Percentiles rank a stretch among this genome's conserved stretches.
These are phyloP conservation scores for Leuciscus idus DNA, from an alignment of 2,113 vertebrate genomes.

Conservation along the genomic window DNA sequence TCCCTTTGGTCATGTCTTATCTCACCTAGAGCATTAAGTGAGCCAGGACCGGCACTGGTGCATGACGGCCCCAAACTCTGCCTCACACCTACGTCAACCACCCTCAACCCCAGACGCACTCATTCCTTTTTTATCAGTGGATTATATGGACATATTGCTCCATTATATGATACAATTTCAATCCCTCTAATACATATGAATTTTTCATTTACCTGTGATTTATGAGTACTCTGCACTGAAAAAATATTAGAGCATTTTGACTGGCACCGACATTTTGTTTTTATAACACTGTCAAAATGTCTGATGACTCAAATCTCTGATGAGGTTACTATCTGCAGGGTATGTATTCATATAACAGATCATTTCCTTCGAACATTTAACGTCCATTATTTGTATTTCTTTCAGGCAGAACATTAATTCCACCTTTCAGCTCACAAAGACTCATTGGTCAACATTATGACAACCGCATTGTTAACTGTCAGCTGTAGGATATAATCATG, in stretches of 20 bases:
- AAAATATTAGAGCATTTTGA: conserved; percentile 46
- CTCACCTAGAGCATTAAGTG: neutral
- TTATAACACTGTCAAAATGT: conserved; percentile 63
- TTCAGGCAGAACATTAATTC: conserved; percentile 43
- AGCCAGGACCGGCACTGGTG: neutral
- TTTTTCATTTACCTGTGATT: conserved; percentile 53
- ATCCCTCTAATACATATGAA: conserved; percentile 16
- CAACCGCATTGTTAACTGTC: conserved; percentile 12
- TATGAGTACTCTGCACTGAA: conserved; percentile 44
- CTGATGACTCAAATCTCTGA: conserved; percentile 54
- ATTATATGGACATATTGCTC: conserved; percentile 46
- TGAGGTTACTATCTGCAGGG: conserved; percentile 38
- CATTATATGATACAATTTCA: conserved; percentile 16
- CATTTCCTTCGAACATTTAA: conserved; percentile 55
- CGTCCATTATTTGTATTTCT: conserved; percentile 51
- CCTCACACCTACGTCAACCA: neutral
- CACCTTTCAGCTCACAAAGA: conserved; percentile 25
- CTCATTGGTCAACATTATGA: conserved; percentile 15
- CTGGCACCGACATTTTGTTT: conserved; percentile 63
- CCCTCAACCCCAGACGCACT: conserved; percentile 8
- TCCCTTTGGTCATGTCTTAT: neutral
- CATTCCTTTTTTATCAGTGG: conserved; percentile 11
- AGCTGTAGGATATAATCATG: neutral
- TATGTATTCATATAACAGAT: conserved; percentile 48
- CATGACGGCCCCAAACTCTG: conserved; percentile 10